Evolutionary conservation across 2,113 vertebrate species (phyloP).

Genomic region (Cinclus mexicanus): DNA sequence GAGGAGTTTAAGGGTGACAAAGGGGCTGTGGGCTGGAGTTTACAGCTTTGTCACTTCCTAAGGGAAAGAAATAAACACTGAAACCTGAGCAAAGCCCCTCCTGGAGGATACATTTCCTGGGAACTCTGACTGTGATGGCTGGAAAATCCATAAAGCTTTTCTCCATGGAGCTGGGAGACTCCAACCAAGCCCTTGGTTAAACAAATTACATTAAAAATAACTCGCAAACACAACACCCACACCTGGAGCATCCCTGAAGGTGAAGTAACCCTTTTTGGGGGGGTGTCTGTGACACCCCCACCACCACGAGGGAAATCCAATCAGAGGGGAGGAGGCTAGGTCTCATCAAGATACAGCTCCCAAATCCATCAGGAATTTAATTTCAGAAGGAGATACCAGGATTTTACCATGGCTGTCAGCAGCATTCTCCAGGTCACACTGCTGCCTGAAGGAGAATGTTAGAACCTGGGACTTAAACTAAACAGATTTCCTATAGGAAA

Average conservation of each 20-base stretch:
- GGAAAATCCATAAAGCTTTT: conserved; percentile 31
- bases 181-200: neutral
- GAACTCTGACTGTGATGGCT: neutral
- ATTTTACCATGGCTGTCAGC: neutral
- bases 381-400: neutral
- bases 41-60: neutral
- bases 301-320: neutral
- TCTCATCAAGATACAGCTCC: neutral
- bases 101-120: conserved; percentile 20
- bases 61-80: neutral
- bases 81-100: neutral
- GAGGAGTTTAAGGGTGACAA: neutral
- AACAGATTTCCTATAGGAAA: conserved; percentile 77
- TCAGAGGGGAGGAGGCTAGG: neutral
- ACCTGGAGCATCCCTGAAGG: neutral
- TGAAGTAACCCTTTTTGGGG: neutral
- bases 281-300: neutral
- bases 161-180: neutral
- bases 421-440: neutral
- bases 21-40: neutral
- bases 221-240: neutral
- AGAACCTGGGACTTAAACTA: conserved; percentile 66
- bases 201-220: neutral
- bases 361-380: neutral
- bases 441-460: neutral